Conservation (phyloP, 1,140 invertebrate genomes). For the Musca domestica region DNA sequence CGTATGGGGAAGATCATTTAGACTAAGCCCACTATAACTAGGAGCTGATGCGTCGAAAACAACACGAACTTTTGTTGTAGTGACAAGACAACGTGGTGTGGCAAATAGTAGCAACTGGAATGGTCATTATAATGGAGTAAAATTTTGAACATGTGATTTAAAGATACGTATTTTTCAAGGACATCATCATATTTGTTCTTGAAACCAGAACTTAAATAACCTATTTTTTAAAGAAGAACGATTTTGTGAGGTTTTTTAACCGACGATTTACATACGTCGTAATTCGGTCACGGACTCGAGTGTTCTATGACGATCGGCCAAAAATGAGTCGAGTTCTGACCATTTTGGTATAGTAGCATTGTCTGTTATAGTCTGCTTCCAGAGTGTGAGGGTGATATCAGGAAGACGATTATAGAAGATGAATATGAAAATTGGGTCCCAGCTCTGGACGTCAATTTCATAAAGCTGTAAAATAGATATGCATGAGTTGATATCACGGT, state of each 20-base stretch:
- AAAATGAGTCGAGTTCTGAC: background rate
- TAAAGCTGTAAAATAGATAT: background rate
- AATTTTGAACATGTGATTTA: constrained; percentile 19
- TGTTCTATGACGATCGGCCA: too few species aligned
- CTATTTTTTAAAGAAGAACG: too few species aligned
- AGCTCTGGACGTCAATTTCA: background rate
- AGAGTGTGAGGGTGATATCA: background rate
- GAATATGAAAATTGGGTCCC: background rate
- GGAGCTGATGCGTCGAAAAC: background rate
- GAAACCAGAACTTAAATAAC: too few species aligned
- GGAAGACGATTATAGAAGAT: too few species aligned
- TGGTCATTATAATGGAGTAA: background rate
- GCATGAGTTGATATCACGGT: background rate
- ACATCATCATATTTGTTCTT: constrained; percentile 11
- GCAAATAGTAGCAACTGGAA: background rate
- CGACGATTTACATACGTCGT: too few species aligned
- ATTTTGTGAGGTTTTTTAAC: too few species aligned
- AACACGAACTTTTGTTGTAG: constrained; percentile 3
- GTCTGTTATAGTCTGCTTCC: background rate
- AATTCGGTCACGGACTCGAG: too few species aligned
- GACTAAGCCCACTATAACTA: background rate
- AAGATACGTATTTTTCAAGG: constrained; percentile 10
- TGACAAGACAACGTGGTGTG: background rate
- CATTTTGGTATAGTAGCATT: background rate
- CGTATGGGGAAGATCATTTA: background rate